phyloP scores from a whole-genome alignment of 2,113 vertebrate genomes.

The Ranitomeya imitator region DNA sequence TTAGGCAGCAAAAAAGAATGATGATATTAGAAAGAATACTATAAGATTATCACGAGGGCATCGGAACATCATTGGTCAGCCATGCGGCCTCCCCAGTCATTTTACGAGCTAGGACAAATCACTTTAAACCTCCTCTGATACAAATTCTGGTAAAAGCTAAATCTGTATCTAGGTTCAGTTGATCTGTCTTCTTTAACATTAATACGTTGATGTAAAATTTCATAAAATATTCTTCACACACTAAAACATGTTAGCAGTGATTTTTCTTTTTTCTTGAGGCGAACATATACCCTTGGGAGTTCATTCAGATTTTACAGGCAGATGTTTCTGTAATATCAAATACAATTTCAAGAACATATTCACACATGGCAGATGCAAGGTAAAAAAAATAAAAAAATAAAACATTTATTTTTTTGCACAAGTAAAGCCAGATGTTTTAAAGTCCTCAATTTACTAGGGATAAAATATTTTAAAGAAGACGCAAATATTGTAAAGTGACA shows the following conservation, averaged over 20 bases:
- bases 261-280: conserved; percentile 60
- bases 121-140: no score
- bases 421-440: conserved; percentile 80
- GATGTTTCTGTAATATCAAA: conserved; percentile 77
- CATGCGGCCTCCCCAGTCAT: no score
- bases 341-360: conserved; percentile 81
- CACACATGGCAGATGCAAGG: conserved; percentile 82
- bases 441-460: conserved; percentile 73
- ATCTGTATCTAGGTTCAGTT: no score
- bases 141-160: no score
- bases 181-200: not conserved
- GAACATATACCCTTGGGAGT: conserved; percentile 72
- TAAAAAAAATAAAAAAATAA: conserved; percentile 62
- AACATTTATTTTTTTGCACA: conserved; percentile 70
- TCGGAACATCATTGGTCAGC: no score
- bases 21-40: not conserved
- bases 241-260: conserved; percentile 63
- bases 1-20: not conserved
- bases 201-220: not conserved
- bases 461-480: not conserved
- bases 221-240: not conserved
- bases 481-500: not conserved
- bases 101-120: no score
- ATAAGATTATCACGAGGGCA: not conserved
- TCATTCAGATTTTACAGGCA: conserved; percentile 75